Conservation (phyloP, 2,888 invertebrate genomes). For the Chesias legatella region DNA sequence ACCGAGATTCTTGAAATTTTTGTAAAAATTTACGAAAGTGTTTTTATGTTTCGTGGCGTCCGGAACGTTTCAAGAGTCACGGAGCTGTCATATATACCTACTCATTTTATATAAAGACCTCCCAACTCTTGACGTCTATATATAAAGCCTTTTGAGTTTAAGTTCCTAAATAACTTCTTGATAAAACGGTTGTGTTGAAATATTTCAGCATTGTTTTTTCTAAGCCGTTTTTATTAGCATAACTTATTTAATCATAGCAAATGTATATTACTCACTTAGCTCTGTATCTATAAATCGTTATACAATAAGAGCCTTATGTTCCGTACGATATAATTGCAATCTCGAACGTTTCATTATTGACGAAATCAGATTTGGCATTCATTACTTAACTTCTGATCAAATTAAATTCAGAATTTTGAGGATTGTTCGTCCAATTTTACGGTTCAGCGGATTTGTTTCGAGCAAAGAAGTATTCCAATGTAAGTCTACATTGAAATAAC, state of each 20-base stretch:
- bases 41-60: conserved; percentile 22
- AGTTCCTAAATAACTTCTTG: not conserved
- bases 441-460: conserved; percentile 71
- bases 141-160: too few species aligned
- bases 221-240: too few species aligned
- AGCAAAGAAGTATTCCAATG: conserved; percentile 69
- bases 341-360: conserved; percentile 39
- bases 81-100: conserved; percentile 3
- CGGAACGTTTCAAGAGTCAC: conserved; percentile 15
- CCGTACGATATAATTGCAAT: conserved; percentile 12
- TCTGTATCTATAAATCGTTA: too few species aligned
- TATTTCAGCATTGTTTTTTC: not conserved
- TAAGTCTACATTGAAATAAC: conserved; percentile 68
- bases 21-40: conserved; percentile 29
- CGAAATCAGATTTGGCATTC: conserved; percentile 55
- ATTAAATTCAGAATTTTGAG: conserved; percentile 67
- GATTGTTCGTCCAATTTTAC: conserved; percentile 68
- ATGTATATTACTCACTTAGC: too few species aligned
- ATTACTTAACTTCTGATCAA: conserved; percentile 71
- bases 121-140: too few species aligned
- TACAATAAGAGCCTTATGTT: not conserved
- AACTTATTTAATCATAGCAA: too few species aligned
- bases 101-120: not conserved
- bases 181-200: not conserved
- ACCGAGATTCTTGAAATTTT: conserved; percentile 33